These are phyloP conservation scores for Amazona guildingii DNA, from an alignment of 2,113 vertebrate genomes.

Conservation along the genomic window DNA sequence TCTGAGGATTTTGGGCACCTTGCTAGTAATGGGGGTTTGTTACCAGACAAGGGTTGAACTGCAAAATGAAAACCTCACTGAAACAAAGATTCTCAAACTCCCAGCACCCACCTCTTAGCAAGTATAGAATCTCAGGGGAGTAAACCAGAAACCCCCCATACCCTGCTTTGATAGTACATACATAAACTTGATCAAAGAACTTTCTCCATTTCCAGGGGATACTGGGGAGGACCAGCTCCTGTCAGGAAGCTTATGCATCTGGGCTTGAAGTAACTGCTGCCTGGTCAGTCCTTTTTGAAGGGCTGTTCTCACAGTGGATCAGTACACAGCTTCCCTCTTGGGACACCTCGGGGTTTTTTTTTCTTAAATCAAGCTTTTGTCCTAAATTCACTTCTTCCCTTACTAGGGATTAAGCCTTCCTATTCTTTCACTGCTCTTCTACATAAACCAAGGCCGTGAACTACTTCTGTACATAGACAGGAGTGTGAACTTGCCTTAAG, in stretches of 20 bases:
- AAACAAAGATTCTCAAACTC: not conserved
- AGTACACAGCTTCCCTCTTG: fast-evolving
- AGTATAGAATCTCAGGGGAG: fast-evolving
- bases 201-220: slow-evolving; percentile 77
- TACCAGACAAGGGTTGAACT: not conserved
- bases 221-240: slow-evolving; percentile 93
- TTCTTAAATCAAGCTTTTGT: not conserved
- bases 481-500: not conserved
- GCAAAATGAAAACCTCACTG: not conserved
- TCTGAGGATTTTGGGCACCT: not conserved
- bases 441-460: not conserved
- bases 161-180: fast-evolving
- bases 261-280: slow-evolving; percentile 80
- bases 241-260: slow-evolving; percentile 90
- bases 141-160: not conserved
- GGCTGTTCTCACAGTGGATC: not conserved
- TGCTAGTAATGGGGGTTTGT: not conserved
- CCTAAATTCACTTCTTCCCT: not conserved
- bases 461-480: not conserved
- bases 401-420: not conserved
- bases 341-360: not conserved
- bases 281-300: not conserved
- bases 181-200: not conserved
- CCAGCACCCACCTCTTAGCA: not conserved
- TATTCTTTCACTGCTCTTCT: not conserved